These are phyloP conservation scores for Avahi laniger DNA, from an alignment of 2,797 vertebrate species.

Conservation along the genomic window DNA sequence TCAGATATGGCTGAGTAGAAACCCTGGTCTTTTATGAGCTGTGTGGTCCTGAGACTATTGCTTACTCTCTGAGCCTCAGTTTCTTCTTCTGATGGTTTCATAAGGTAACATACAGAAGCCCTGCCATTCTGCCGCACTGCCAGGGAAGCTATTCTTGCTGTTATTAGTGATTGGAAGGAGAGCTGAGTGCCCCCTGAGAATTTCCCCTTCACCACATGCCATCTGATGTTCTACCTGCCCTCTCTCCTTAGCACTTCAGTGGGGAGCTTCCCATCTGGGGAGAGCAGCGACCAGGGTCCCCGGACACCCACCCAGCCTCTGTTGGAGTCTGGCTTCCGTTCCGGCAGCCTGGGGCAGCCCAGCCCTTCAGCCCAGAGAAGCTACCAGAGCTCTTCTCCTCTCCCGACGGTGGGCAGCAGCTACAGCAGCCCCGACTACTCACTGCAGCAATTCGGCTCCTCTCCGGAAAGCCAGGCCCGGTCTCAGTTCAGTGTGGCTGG, in stretches of 20 bases:
- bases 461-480: constrained; percentile 75
- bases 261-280: constrained; percentile 84
- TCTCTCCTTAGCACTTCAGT: constrained; percentile 81
- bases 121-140: rapidly evolving
- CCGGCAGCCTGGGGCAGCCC: constrained; percentile 84
- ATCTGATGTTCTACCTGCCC: not conserved
- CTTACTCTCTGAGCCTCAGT: not conserved
- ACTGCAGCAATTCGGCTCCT: constrained; percentile 56
- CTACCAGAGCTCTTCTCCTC: constrained; percentile 84
- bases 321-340: constrained; percentile 88
- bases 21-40: not conserved
- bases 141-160: not conserved
- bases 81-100: not conserved
- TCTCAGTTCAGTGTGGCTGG: constrained; percentile 85
- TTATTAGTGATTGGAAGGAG: not conserved
- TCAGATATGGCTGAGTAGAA: not conserved
- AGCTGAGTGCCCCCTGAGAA: not conserved
- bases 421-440: constrained; percentile 84
- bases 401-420: constrained; percentile 66
- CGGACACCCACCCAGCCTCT: constrained; percentile 87
- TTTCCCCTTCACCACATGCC: not conserved
- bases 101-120: not conserved
- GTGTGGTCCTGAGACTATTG: not conserved
- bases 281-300: constrained; percentile 86
- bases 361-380: constrained; percentile 84